A percentile compares a stretch with the other conserved stretches of the same genome.
These are phyloP conservation scores for Scaptomyza caliginosa DNA, from an alignment of 2,888 invertebrate species.

Conservation along the genomic window DNA sequence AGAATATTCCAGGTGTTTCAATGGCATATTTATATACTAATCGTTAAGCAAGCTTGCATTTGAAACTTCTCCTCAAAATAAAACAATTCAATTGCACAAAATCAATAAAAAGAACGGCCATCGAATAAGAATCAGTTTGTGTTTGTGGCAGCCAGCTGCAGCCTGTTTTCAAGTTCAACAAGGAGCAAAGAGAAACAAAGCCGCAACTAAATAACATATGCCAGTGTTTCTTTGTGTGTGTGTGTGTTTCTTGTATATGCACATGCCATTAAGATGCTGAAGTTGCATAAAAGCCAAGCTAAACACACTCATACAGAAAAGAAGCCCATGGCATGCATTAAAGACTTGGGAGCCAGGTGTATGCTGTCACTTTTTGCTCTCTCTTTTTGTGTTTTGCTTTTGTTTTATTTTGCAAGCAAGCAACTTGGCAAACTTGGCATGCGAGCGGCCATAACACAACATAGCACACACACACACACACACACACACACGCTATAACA, in stretches of 20 bases:
- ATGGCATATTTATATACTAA: conserved; percentile 22
- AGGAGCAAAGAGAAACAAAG: conserved; percentile 34
- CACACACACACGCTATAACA: conserved; percentile 18
- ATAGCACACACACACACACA: conserved; percentile 15
- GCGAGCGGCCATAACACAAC: conserved; percentile 58
- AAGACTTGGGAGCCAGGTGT: conserved; percentile 48
- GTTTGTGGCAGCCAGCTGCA: conserved; percentile 20
- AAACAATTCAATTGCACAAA: conserved; percentile 41
- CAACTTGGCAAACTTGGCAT: conserved; percentile 40
- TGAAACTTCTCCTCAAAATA: conserved; percentile 18
- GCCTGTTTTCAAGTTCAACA: conserved; percentile 56
- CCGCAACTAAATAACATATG: conserved; percentile 27
- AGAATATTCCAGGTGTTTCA: conserved; percentile 23
- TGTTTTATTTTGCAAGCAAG: conserved; percentile 14
- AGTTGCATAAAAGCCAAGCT: conserved; percentile 55
- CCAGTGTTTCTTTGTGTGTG: not conserved
- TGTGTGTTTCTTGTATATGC: conserved; percentile 30
- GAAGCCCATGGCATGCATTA: conserved; percentile 53
- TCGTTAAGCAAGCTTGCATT: conserved; percentile 4
- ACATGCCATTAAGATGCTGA: conserved; percentile 58
- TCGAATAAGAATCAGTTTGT: not conserved
- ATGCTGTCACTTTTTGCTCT: conserved; percentile 19
- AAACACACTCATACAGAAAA: conserved; percentile 45
- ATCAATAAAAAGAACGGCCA: conserved; percentile 35
- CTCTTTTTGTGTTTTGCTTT: conserved; percentile 2